phyloP scores from a whole-genome alignment of 2,113 vertebrate species.

The Danionella cerebrum region DNA sequence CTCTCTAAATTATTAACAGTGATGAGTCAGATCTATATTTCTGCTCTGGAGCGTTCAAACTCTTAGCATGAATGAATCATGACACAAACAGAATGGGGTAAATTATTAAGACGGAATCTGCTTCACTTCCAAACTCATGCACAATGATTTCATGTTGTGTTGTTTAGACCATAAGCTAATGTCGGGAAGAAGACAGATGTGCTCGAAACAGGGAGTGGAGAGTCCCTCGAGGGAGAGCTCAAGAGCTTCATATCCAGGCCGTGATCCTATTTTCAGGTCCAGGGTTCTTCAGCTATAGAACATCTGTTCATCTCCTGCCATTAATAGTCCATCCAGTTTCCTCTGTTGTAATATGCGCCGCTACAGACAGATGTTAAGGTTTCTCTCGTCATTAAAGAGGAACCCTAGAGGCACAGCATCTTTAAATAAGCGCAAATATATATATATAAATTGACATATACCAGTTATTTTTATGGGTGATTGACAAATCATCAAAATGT shows the following conservation, averaged over 20 bases:
- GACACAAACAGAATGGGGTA: background rate
- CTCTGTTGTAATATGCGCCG: constrained; percentile 8
- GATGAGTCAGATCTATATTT: too few species aligned
- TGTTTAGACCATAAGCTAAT: background rate
- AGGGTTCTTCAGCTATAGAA: background rate
- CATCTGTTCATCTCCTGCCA: constrained; percentile 1
- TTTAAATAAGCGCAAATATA: background rate
- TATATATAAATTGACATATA: too few species aligned
- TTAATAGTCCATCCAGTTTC: background rate
- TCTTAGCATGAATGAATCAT: too few species aligned
- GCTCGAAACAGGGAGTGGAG: background rate
- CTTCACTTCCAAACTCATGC: background rate
- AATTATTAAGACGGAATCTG: too few species aligned
- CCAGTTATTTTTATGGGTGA: too few species aligned
- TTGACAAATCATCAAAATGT: too few species aligned
- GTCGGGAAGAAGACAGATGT: constrained; percentile 35
- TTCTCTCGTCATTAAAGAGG: background rate
- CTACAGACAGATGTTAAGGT: constrained; percentile 6
- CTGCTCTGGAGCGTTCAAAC: too few species aligned
- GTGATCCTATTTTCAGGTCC: background rate
- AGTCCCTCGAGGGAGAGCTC: background rate
- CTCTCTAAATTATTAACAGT: too few species aligned
- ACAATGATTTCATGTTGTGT: background rate
- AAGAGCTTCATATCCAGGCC: constrained; percentile 1
- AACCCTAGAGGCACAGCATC: background rate